Base-by-base conservation (phyloP, 2,113 vertebrate genomes). In the Peromyscus leucopus region DNA sequence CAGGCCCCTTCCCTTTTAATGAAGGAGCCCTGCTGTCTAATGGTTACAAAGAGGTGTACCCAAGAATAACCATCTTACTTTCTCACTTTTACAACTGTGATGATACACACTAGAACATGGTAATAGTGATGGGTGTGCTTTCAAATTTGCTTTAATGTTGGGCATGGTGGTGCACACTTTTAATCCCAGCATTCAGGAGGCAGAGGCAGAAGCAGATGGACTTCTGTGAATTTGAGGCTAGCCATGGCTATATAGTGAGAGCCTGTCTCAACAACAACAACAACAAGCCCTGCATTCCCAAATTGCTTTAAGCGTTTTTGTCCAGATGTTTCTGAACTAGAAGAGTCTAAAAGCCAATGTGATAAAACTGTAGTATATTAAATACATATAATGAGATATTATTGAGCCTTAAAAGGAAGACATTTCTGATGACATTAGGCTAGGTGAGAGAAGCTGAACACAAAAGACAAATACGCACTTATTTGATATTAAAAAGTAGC, bases 311-410 rank as follows among this genome's bases (percentile, higher is more conserved):
- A 39, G 57, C 72, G 24, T 24, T 74, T 72, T 82, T 7, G 13
- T 76, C 75, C 13, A 87, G n/a, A 90, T 83, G 57, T 36, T 48
- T 95, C 74, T 94, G 71, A 94, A 85, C 67, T 89, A 36, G 4
- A 22, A 76, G 71, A 76, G 65, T 92, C 55, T 89, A 85, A 74
- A 86, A 97, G 79, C 85, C 46, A 90, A 3, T 63, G 46, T 57
- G 51, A 87, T 82, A 59, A 86, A 67, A 92, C 80, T 79, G n/a
- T 39, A 67, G 36, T n/a, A 84, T 15, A 76, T 39, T 61, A 42
- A 83, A 17, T 69, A 67, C 6, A 55, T 76, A 63, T 15, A 42
- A 89, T 55, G 39, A 51, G 78, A 28, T 93, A 80, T 72, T 93
- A 74, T 61, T 90, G n/a, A 85, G 72, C 46, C 33, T 90, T 61